Evolutionary conservation across 2,888 invertebrate genomes (phyloP), one percentile per base, ranked within the genome.

Genomic region (Philereme vetulata): DNA sequence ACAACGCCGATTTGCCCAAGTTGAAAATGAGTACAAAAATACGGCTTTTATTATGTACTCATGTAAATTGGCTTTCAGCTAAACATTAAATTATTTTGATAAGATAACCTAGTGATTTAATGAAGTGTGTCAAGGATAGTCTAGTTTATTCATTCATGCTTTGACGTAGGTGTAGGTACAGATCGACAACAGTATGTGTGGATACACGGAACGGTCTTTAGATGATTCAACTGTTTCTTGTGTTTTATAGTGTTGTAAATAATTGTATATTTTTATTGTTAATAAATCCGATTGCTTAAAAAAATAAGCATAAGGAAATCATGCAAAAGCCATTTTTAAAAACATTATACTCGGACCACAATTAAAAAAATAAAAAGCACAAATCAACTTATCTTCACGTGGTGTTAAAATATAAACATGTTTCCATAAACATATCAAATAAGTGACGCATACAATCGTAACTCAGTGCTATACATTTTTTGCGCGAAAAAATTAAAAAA

Each of bases 401-500:
- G 2, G 2, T 21, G 36, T 45, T 32, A 42, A 53, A 36, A 54
- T 52, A 36, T 60, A 47, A 60, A 42, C 40, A 42, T 54, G 50
- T 60, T 32, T 21, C 11, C 55, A 54, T 44, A 50, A 65, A 55
- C n/a, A 11, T 10, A 49, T 38, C 21, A 53, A 59, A 51, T 38
- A 55, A 59, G 60, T 64, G 60, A 65, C 64, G 62, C 67, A 69
- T 63, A 67, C 67, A 58, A 62, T 60, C 62, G 62, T 67, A 64
- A 65, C 50, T 66, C 63, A 65, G 56, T 56, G 59, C 51, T 63
- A 57, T 53, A 62, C 54, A 11, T 45, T 56, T 57, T 43, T 55
- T 51, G 55, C 36, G 44, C 49, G 58, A 55, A 62, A 55, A 58
- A 51, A 40, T 11, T 9, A 21, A 43, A 58, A 21, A 61, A 54